Evolutionary conservation across 1,140 invertebrate species (phyloP).

Genomic region (Temnothorax longispinosus): DNA sequence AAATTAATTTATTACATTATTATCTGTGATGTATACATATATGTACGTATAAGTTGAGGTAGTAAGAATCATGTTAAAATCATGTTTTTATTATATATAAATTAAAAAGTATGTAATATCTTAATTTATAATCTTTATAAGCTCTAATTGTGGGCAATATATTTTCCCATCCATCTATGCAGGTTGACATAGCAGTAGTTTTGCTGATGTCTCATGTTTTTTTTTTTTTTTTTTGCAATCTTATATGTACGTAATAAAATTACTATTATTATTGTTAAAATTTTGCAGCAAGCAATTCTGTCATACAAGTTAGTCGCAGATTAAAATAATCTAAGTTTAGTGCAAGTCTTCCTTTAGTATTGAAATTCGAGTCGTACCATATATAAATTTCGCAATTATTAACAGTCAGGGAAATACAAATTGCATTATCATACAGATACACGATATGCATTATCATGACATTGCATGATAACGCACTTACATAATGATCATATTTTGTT

Average conservation of each 20-base stretch:
- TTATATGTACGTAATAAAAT: not conserved
- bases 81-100: slow-evolving; percentile 15
- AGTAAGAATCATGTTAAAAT: slow-evolving; percentile 5
- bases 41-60: not conserved
- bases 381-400: not conserved
- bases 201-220: not conserved
- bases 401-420: not conserved
- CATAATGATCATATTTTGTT: not conserved
- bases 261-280: not conserved
- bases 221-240: not conserved
- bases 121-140: not conserved
- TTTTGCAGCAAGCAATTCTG: not conserved
- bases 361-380: not conserved
- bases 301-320: not conserved
- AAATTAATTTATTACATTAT: not conserved
- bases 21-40: slow-evolving; percentile 8
- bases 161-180: not conserved
- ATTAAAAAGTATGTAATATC: not conserved
- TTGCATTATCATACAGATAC: not conserved
- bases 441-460: not conserved
- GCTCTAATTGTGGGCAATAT: not conserved
- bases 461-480: not conserved
- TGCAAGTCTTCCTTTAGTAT: not conserved
- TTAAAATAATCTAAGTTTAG: not conserved
- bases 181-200: not conserved